Conservation (phyloP, 2,888 invertebrate species). For the Keiferia lycopersicella region DNA sequence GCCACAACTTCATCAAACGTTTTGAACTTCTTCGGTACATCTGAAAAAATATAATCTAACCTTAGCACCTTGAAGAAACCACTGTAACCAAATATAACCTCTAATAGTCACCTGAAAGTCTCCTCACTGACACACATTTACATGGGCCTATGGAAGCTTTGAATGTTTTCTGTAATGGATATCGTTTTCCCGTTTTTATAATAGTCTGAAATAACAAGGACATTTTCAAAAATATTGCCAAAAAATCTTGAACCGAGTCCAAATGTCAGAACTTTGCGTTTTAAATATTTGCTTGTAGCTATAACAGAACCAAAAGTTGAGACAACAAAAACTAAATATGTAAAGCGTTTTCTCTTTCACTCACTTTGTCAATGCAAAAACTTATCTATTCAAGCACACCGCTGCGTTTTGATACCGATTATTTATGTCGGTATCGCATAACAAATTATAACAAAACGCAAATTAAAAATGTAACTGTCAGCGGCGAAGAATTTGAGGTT, state of each 20-base stretch:
- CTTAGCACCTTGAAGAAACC: slow-evolving; percentile 46
- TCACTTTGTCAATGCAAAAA: background rate
- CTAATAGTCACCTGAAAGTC: slow-evolving; percentile 57
- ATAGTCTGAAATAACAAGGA: slow-evolving; percentile 65
- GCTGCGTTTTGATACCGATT: background rate
- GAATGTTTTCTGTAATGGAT: slow-evolving; percentile 54
- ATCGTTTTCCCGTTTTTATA: slow-evolving; percentile 56
- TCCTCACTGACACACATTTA: slow-evolving; percentile 56
- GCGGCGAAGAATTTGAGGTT: background rate
- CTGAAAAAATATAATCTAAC: slow-evolving; percentile 74
- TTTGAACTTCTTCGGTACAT: slow-evolving; percentile 56
- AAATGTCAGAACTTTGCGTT: slow-evolving; percentile 10
- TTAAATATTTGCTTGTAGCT: background rate
- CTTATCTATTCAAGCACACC: background rate
- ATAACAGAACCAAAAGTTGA: background rate
- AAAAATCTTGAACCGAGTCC: slow-evolving; percentile 20
- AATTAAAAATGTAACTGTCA: background rate
- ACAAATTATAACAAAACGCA: background rate
- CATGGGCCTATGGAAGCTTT: slow-evolving; percentile 45
- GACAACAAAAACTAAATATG: background rate
- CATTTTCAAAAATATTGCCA: slow-evolving; percentile 54
- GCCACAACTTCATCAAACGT: slow-evolving; percentile 82
- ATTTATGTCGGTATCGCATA: background rate
- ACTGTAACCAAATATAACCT: slow-evolving; percentile 30
- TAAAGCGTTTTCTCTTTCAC: background rate